These are phyloP conservation scores for Corythoichthys haematopterus DNA, from an alignment of 2,113 vertebrate species.

Conservation along the genomic window DNA sequence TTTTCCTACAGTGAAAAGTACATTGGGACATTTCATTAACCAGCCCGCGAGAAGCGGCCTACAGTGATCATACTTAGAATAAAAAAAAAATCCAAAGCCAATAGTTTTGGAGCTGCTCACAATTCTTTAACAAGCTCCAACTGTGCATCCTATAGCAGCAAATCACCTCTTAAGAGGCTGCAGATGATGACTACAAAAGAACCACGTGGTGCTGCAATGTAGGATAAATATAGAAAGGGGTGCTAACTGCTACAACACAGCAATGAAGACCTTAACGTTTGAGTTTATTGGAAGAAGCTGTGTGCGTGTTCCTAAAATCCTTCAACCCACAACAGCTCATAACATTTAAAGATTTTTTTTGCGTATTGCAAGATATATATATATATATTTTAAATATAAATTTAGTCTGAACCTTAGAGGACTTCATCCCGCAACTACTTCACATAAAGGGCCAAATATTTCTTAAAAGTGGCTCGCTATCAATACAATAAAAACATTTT, in stretches of 20 bases:
- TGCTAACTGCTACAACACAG: constrained; percentile 55
- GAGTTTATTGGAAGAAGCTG: background rate
- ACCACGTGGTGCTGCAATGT: background rate
- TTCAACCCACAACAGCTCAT: background rate
- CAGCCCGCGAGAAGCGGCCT: constrained; percentile 33
- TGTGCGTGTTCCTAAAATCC: background rate
- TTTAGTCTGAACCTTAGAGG: background rate
- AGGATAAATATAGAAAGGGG: background rate
- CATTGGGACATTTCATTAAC: constrained; percentile 61
- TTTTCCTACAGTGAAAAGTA: constrained; percentile 38
- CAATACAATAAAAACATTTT: background rate
- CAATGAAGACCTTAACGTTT: constrained; percentile 10
- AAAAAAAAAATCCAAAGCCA: constrained; percentile 9
- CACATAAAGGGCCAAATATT: background rate
- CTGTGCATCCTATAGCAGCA: constrained; percentile 7
- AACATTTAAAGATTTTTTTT: background rate
- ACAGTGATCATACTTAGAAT: constrained; percentile 1
- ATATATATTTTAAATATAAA: no score
- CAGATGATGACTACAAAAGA: background rate
- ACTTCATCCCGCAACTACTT: background rate
- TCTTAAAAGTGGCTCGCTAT: background rate
- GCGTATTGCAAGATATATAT: background rate
- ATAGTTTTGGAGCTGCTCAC: constrained; percentile 6
- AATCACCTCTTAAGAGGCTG: constrained; percentile 13
- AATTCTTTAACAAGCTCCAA: constrained; percentile 2